Evolutionary conservation across 1,140 invertebrate genomes (phyloP).

Genomic region (Trichomalopsis sarcophagae): DNA sequence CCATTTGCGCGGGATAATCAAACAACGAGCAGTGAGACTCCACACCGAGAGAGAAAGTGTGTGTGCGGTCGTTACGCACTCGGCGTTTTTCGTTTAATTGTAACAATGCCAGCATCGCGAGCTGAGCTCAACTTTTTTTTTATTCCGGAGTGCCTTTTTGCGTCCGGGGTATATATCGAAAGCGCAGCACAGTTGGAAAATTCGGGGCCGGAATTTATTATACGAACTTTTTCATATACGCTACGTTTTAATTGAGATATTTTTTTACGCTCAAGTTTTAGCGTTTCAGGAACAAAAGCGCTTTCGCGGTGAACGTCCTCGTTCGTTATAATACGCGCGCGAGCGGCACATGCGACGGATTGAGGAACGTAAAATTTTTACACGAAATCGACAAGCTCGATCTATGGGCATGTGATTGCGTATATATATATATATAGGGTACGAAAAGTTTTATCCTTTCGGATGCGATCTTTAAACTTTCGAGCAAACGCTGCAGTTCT

Average conservation of each 20-base stretch:
- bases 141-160: not conserved
- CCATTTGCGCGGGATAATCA: not conserved
- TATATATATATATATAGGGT: not conserved
- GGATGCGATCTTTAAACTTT: too few relatives aligned
- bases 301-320: not conserved
- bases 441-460: not conserved
- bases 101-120: not conserved
- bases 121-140: not conserved
- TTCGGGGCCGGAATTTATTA: not conserved
- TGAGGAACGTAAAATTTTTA: not conserved
- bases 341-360: not conserved
- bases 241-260: not conserved
- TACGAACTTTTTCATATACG: not conserved
- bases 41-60: too few relatives aligned
- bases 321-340: not conserved
- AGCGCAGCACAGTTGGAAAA: not conserved
- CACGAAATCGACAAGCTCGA: not conserved
- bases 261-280: not conserved
- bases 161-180: not conserved
- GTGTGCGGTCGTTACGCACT: too few relatives aligned
- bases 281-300: not conserved
- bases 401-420: not conserved
- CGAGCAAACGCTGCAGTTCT: too few relatives aligned
- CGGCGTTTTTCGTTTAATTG: too few relatives aligned
- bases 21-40: not conserved